Base-by-base conservation (phyloP, 2,113 vertebrate species). In the Prietella phreatophila region DNA sequence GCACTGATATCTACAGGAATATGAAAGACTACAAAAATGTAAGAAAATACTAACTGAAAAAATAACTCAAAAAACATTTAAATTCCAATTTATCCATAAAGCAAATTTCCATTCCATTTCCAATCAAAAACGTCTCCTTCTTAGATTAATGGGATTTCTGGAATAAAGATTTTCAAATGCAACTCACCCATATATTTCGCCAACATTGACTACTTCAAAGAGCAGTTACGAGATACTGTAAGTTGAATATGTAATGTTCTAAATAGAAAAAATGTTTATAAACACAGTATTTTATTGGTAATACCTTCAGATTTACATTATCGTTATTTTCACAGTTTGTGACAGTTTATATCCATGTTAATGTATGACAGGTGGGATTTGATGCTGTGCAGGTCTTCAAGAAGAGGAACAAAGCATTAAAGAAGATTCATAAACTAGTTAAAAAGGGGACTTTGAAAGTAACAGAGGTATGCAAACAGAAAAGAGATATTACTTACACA, bases 121-220 rank as follows among this genome's bases (percentile, higher is more conserved):
- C 47, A 10, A 50, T 33, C 14, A 60, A 65, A 85, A 84, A 19
- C 4, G 50, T 84, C 20, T 79, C 27, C 27, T n/a, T 39, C 90
- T 67, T 76, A 97, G 97, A 92, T 94, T 92, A 73, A 93, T 89
- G 96, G 96, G 92, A 92, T 94, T 85, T 94, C 96, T 87, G 96
- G 96, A 87, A 93, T 97, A 89, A 97, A 96, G 94, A 96, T 97
- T 91, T 94, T 97, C 90, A 96, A 92, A 91, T 97, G 96, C 94
- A 95, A 94, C 85, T 95, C 96, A 89, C 96, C 96, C 15, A 95
- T 97, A 89, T 97, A 97, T 94, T 97, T 97, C 92, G 97, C 96
- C 89, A 97, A 97, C 55, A 95, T 97, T 0, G 97, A 97, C 90
- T 95, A 96, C 87, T 94, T 97, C 78, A 97, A 96, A 95, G 96